A percentile compares a stretch with the other conserved stretches of the same genome.
Evolutionary conservation across 2,888 invertebrate genomes (phyloP).

Genomic region (Eupithecia subfuscata): DNA sequence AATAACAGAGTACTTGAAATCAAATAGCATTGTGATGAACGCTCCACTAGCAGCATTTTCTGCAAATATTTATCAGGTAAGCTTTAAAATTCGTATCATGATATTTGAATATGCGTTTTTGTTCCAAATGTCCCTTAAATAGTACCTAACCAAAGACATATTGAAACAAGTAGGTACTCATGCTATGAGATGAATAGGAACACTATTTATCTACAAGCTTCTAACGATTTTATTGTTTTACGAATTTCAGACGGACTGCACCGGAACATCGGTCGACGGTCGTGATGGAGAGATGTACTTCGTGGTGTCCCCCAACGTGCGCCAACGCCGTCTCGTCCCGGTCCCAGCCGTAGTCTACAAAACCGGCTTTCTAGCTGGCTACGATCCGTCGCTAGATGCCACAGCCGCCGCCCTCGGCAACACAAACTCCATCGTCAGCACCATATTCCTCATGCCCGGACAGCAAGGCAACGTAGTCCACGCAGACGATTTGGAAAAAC

Average conservation of each 20-base stretch:
- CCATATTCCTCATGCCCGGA: constrained; percentile 92
- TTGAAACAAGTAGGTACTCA: background rate
- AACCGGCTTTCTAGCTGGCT: constrained; percentile 91
- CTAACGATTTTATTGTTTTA: constrained; percentile 17
- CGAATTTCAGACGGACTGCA: constrained; percentile 90
- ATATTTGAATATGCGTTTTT: background rate
- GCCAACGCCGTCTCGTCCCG: constrained; percentile 91
- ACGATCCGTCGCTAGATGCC: constrained; percentile 92
- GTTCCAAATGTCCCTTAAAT: background rate
- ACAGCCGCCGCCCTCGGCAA: constrained; percentile 91
- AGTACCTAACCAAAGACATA: no score
- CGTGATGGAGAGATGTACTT: constrained; percentile 94
- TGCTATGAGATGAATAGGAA: background rate
- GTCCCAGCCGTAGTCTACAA: constrained; percentile 93
- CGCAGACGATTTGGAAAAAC: constrained; percentile 89
- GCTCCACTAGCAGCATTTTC: constrained; percentile 92
- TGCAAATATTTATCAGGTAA: constrained; percentile 91
- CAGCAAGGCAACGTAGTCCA: constrained; percentile 92
- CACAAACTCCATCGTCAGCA: constrained; percentile 88
- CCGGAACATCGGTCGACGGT: constrained; percentile 88
- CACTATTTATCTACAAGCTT: background rate
- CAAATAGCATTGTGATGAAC: constrained; percentile 88
- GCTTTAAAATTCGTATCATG: constrained; percentile 35
- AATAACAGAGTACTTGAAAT: constrained; percentile 90
- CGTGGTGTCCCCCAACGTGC: constrained; percentile 90